Conservation (phyloP, 2,797 vertebrate species). For the Lacerta bilineata region DNA sequence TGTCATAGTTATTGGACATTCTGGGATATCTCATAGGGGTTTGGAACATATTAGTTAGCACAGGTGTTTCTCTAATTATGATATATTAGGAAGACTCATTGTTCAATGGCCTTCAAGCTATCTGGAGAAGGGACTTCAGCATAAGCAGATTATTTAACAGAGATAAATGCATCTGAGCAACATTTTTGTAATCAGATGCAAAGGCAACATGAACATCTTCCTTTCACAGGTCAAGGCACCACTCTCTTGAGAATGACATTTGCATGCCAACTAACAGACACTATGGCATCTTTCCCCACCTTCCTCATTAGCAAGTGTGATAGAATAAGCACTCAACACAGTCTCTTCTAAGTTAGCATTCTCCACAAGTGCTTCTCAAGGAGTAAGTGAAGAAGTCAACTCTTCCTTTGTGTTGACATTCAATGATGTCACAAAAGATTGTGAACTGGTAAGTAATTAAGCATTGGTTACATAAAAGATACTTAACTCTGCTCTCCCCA, state of each 20-base stretch:
- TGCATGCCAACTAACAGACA: conserved; percentile 42
- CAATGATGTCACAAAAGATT: background rate
- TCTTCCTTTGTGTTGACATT: conserved; percentile 7
- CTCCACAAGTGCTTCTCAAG: conserved; percentile 32
- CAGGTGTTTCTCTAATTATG: conserved; percentile 71
- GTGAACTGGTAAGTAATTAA: conserved; percentile 2
- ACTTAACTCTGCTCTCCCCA: background rate
- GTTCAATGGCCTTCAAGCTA: conserved; percentile 64
- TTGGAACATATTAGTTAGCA: conserved; percentile 32
- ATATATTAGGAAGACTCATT: conserved; percentile 62
- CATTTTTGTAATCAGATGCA: conserved; percentile 42
- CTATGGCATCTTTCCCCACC: conserved; percentile 44
- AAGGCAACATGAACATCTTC: conserved; percentile 33
- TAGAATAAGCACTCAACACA: conserved; percentile 53
- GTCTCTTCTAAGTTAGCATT: conserved; percentile 16
- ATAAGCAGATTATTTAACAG: conserved; percentile 47
- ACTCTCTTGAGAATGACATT: conserved; percentile 50
- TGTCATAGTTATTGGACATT: background rate
- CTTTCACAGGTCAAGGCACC: conserved; percentile 53
- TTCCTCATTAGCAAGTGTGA: conserved; percentile 58
- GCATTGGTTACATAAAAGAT: background rate
- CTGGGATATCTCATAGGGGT: background rate
- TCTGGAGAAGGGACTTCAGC: conserved; percentile 48
- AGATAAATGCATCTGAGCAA: conserved; percentile 46
- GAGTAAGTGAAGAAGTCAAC: background rate